A percentile compares a stretch with the other conserved stretches of the same genome.
Conservation (phyloP, 2,888 invertebrate genomes). For the Trissonchulus sp. region DNA sequence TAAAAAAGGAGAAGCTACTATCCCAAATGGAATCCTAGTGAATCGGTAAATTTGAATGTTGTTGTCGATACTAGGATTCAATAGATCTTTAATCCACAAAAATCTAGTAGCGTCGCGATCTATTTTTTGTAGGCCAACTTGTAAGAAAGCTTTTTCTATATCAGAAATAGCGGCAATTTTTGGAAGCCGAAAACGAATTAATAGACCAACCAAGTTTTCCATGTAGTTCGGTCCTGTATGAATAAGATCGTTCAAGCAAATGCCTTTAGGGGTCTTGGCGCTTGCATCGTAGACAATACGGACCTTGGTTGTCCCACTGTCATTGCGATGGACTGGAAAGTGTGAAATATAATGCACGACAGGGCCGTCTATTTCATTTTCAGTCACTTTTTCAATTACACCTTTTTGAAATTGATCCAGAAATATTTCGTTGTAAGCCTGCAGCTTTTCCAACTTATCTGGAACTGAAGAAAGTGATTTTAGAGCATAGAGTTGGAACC, state of each 20-base stretch:
- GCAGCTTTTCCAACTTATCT: too few relatives aligned
- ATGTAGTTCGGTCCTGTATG: neutral
- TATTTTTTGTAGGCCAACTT: constrained; percentile 31
- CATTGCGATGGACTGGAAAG: neutral
- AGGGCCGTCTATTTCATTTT: neutral
- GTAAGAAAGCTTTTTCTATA: constrained; percentile 41
- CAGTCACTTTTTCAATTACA: neutral
- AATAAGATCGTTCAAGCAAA: constrained; percentile 2
- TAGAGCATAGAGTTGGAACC: too few relatives aligned
- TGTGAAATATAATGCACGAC: neutral
- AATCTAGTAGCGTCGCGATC: constrained; percentile 33
- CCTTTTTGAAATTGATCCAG: constrained; percentile 2
- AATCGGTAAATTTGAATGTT: constrained; percentile 38
- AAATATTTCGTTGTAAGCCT: constrained; percentile 9
- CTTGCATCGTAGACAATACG: constrained; percentile 13
- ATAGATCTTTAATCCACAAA: neutral
- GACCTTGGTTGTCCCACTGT: neutral
- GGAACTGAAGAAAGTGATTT: too few relatives aligned
- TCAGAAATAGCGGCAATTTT: constrained; percentile 30
- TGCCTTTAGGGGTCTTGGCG: constrained; percentile 11
- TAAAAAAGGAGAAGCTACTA: constrained; percentile 34
- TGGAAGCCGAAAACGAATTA: neutral
- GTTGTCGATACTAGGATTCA: constrained; percentile 19
- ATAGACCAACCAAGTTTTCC: neutral
- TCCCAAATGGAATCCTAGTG: constrained; percentile 38